phyloP scores from a whole-genome alignment of 1,140 invertebrate genomes.

The Tetragonula clypearis region DNA sequence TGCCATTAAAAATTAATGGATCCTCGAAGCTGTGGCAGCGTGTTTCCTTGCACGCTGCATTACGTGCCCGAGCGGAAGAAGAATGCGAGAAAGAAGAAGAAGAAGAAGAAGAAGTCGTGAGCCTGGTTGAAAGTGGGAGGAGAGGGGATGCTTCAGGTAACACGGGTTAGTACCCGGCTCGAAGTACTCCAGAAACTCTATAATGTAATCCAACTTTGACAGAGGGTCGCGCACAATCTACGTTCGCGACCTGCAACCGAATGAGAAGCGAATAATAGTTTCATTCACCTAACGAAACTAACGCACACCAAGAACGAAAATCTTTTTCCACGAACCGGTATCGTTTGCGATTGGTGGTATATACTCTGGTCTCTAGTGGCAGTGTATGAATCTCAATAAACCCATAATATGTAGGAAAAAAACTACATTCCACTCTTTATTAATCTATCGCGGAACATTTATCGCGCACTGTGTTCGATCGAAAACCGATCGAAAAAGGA shows the following conservation, averaged over 20 bases:
- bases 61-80: constrained; percentile 4
- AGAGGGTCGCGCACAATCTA: constrained; percentile 48
- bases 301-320: constrained; percentile 60
- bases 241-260: constrained; percentile 54
- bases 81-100: constrained; percentile 30
- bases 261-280: constrained; percentile 71
- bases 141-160: constrained; percentile 38
- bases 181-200: constrained; percentile 62
- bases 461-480: neutral
- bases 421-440: constrained; percentile 55
- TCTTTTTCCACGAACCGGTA: constrained; percentile 42
- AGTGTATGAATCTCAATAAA: constrained; percentile 67
- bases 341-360: constrained; percentile 37
- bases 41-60: constrained; percentile 12
- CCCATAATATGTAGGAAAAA: constrained; percentile 41
- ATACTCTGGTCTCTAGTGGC: constrained; percentile 49
- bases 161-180: constrained; percentile 57
- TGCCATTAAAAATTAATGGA: constrained; percentile 42
- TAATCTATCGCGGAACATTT: constrained; percentile 43
- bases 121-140: constrained; percentile 18
- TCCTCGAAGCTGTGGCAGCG: constrained; percentile 11
- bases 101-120: constrained; percentile 15
- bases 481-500: neutral
- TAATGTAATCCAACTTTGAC: constrained; percentile 70
- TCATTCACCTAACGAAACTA: constrained; percentile 58